phyloP scores from a whole-genome alignment of 1,140 invertebrate species.

The Goniozus legneri region DNA sequence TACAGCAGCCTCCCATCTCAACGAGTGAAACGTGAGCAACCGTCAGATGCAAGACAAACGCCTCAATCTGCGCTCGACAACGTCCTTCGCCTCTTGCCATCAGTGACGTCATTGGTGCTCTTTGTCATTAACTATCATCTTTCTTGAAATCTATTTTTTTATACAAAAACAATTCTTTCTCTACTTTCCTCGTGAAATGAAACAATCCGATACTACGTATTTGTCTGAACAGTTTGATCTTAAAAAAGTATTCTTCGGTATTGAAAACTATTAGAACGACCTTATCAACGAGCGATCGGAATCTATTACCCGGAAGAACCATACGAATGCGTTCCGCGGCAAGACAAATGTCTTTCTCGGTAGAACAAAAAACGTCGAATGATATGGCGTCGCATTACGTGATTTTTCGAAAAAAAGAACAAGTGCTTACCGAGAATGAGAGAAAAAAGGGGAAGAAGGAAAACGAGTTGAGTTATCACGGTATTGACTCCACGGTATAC shows the following conservation, averaged over 20 bases:
- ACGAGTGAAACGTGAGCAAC: slow-evolving; percentile 29
- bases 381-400: not conserved
- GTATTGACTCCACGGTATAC: slow-evolving; percentile 23
- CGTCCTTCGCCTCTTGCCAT: not conserved
- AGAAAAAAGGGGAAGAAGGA: slow-evolving; percentile 19
- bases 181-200: not conserved
- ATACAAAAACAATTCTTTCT: not conserved
- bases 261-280: not conserved
- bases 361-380: not conserved
- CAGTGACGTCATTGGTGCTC: not conserved
- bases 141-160: not conserved
- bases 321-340: not conserved
- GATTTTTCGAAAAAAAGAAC: no score
- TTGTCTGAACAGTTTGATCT: not conserved
- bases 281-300: not conserved
- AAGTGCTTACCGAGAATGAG: no score
- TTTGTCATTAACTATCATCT: not conserved
- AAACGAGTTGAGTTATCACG: slow-evolving; percentile 13
- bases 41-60: slow-evolving; percentile 33
- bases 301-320: not conserved
- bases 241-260: not conserved
- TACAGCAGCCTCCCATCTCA: slow-evolving; percentile 14
- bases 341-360: slow-evolving; percentile 6
- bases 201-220: not conserved
- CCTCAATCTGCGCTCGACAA: slow-evolving; percentile 16